Percentiles rank a stretch among this genome's conserved stretches.
Evolutionary conservation across 2,888 invertebrate genomes (phyloP).

Genomic region (Cephonodes hylas): DNA sequence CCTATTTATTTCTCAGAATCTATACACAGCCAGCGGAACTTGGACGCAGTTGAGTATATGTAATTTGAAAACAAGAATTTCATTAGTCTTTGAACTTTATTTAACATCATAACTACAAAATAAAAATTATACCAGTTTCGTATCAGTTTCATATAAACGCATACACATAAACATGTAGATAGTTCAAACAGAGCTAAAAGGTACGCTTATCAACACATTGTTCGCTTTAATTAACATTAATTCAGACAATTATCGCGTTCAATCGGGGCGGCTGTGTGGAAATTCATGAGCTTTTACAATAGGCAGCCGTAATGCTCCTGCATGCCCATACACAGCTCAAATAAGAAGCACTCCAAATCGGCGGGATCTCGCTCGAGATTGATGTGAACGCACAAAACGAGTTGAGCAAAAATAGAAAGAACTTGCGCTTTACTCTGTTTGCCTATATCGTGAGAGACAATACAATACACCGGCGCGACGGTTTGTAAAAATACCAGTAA

Average conservation of each 20-base stretch:
- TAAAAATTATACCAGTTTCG: not conserved
- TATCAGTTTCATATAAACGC: not conserved
- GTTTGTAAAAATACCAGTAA: not conserved
- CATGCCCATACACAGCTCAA: not conserved
- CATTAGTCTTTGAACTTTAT: no score
- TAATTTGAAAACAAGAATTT: no score
- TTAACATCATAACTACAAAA: not conserved
- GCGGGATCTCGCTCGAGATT: not conserved
- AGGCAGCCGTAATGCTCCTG: not conserved
- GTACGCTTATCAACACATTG: conserved; percentile 19
- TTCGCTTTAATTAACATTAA: conserved; percentile 36
- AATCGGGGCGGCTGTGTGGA: not conserved
- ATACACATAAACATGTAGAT: no score
- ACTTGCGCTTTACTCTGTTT: conserved; percentile 17
- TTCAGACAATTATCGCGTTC: conserved; percentile 31
- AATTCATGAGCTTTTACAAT: conserved; percentile 1
- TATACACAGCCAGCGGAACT: no score
- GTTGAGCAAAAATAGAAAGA: conserved; percentile 9
- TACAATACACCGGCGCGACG: conserved; percentile 17
- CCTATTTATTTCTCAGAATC: no score
- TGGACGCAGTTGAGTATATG: no score
- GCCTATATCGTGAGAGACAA: conserved; percentile 19
- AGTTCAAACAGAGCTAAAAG: conserved; percentile 22
- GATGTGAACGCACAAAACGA: not conserved
- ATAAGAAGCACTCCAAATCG: not conserved